phyloP scores from a whole-genome alignment of 2,113 vertebrate genomes.

The Laterallus jamaicensis region DNA sequence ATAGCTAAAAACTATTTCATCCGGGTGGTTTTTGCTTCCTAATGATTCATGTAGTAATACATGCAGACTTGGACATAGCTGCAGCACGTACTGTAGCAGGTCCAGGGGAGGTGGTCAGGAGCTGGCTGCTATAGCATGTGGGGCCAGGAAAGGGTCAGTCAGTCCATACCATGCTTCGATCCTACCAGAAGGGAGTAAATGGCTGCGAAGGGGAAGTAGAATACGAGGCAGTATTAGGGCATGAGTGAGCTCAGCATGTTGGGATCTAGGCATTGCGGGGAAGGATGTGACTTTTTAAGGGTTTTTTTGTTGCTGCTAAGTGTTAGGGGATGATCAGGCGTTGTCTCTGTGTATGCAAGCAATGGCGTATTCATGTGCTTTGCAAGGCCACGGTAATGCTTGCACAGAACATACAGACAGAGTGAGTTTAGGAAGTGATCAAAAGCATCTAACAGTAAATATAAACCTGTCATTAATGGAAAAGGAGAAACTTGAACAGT shows the following conservation, averaged over 20 bases:
- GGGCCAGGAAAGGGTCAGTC: background rate
- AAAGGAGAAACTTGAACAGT: background rate
- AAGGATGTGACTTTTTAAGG: background rate
- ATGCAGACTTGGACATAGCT: background rate
- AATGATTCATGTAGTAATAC: background rate
- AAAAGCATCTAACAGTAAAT: background rate
- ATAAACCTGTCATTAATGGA: background rate
- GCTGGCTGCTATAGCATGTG: background rate
- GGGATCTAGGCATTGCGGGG: background rate
- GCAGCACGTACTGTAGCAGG: background rate
- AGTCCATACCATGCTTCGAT: background rate
- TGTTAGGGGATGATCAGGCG: rapidly evolving
- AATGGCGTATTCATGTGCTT: background rate
- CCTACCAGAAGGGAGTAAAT: background rate
- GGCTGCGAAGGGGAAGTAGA: background rate
- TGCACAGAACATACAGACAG: background rate
- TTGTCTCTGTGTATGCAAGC: background rate
- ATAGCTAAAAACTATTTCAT: rapidly evolving
- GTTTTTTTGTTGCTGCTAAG: background rate
- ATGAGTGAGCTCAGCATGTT: background rate
- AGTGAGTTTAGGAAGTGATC: background rate
- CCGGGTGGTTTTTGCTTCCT: background rate
- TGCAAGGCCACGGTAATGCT: background rate
- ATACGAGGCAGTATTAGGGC: background rate
- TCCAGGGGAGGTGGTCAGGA: background rate